Base-by-base conservation (phyloP, 2,113 vertebrate species). In the Bolborhynchus lineola region DNA sequence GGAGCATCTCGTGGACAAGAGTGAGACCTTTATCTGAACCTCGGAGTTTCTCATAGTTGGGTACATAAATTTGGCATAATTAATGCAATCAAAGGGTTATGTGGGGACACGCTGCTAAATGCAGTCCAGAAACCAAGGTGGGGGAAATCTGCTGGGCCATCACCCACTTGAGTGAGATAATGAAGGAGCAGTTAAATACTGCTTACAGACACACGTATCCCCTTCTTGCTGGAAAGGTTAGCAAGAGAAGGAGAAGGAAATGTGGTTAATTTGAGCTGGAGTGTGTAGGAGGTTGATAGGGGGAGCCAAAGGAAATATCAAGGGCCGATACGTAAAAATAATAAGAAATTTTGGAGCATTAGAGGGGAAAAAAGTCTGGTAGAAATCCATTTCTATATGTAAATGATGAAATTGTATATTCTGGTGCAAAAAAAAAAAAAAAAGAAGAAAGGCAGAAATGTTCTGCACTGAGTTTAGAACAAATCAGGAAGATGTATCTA, bases 241-340 rank as follows among this genome's bases (percentile, higher is more conserved):
- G 64, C 26, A 7, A 65, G 88, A 5, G 11, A 49, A 17, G 53
- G 70, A 63, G 81, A 65, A 44, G 81, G 92, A 79, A 55, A 33
- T 18, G 81, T 1, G 1, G 65, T 49, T 93, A 90, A 87, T 92
- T 92, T 24, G 82, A 80, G 90, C 86, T 57, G 1, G 10, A 41
- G 74, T 4, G 50, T 63, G 89, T 83, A 10, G 94, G 92, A 92
- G 86, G 92, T 20, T 62, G 72, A 10, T 52, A 46, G 83, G 59
- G n/a, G 37, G 65, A 94, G 82, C 89, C 90, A n/a, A 33, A 92
- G 94, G 82, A 95, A 94, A 90, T 94, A 92, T 80, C 89, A 90
- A 49, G 76, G 89, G 92, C 68, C 78, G 44, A 19, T 19, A 50
- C 35, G 42, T 53, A 65, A 49, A 84, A 78, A 67, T 70, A 76